Conservation (phyloP, 2,888 invertebrate genomes). For the Bombylius major region DNA sequence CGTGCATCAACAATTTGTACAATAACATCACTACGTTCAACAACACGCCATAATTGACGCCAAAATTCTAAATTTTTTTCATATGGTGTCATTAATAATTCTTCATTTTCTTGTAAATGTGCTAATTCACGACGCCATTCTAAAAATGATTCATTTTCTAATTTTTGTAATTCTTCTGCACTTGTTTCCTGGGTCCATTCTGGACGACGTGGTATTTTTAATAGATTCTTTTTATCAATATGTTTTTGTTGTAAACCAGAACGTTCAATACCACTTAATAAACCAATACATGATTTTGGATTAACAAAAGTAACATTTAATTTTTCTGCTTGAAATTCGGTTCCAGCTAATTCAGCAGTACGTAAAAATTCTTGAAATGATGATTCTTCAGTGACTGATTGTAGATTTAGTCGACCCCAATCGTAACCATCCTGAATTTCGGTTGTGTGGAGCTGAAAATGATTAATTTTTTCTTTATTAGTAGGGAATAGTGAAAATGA, state of each 20-base stretch:
- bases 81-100: slow-evolving; percentile 83
- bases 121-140: slow-evolving; percentile 83
- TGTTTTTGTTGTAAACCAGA: slow-evolving; percentile 42
- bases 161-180: slow-evolving; percentile 62
- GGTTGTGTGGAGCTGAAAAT: slow-evolving; percentile 55
- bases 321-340: slow-evolving; percentile 87
- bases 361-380: slow-evolving; percentile 92
- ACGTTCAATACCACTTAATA: slow-evolving; percentile 48
- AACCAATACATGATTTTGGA: slow-evolving; percentile 44
- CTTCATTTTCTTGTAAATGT: slow-evolving; percentile 61
- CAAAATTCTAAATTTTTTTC: slow-evolving; percentile 97
- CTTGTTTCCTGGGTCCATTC: slow-evolving; percentile 63
- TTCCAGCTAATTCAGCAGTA: slow-evolving; percentile 87
- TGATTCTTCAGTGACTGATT: slow-evolving; percentile 91
- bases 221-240: slow-evolving; percentile 44
- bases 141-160: slow-evolving; percentile 74
- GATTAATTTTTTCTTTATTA: background rate
- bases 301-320: slow-evolving; percentile 67
- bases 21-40: slow-evolving; percentile 90
- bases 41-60: slow-evolving; percentile 96
- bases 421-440: slow-evolving; percentile 84
- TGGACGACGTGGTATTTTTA: slow-evolving; percentile 81
- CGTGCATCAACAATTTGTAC: slow-evolving; percentile 93
- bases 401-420: slow-evolving; percentile 79
- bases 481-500: background rate